phyloP scores from a whole-genome alignment of 1,140 invertebrate genomes.

The Cherax quadricarinatus region DNA sequence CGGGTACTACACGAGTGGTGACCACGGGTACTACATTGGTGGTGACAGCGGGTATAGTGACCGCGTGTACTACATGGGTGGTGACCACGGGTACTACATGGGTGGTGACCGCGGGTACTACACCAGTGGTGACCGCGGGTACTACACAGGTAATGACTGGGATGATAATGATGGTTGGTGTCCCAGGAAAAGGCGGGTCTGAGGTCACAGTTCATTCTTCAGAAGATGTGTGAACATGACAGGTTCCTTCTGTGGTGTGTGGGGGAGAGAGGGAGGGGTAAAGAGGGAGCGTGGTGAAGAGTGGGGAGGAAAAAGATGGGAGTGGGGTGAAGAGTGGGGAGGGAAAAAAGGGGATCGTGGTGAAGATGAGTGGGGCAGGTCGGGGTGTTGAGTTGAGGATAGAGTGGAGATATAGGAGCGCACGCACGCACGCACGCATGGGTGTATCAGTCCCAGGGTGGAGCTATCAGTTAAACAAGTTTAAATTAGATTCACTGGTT shows the following conservation, averaged over 20 bases:
- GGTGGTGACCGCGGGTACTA: too few species aligned
- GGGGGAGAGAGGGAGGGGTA: background rate
- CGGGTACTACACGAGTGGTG: too few species aligned
- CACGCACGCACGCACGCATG: too few species aligned
- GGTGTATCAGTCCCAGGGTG: too few species aligned
- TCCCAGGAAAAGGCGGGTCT: background rate
- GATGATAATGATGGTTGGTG: background rate
- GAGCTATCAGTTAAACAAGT: too few species aligned
- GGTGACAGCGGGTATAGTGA: too few species aligned
- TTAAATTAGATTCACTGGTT: too few species aligned
- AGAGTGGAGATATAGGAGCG: background rate
- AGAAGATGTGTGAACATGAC: slow-evolving; percentile 12
- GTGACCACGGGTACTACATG: background rate
- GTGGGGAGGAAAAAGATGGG: background rate
- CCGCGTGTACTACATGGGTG: background rate
- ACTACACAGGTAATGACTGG: background rate
- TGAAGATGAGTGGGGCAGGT: background rate
- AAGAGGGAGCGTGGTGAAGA: background rate
- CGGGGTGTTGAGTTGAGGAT: too few species aligned
- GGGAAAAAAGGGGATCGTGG: background rate
- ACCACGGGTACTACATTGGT: too few species aligned
- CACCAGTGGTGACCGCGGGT: too few species aligned
- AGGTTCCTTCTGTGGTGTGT: background rate
- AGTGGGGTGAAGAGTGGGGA: background rate
- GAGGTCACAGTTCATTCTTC: background rate